These are phyloP conservation scores for Molossus molossus DNA, from an alignment of 2,797 vertebrate species.

Conservation along the genomic window DNA sequence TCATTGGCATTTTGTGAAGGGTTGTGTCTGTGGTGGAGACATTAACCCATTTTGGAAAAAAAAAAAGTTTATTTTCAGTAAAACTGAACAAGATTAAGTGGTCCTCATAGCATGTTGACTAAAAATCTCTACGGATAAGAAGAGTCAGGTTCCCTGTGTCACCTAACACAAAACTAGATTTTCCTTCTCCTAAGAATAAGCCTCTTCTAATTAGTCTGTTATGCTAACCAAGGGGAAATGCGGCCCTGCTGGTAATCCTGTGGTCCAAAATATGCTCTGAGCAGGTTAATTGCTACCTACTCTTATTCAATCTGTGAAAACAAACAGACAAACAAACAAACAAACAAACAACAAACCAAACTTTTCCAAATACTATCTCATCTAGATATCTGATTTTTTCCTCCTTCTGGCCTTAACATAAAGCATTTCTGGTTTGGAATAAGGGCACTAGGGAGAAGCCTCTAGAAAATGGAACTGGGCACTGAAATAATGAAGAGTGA, in stretches of 20 bases:
- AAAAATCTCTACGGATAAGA: constrained; percentile 33
- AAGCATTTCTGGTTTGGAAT: constrained; percentile 14
- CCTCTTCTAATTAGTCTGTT: constrained; percentile 68
- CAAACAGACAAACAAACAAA: too few relatives aligned
- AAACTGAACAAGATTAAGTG: constrained; percentile 52
- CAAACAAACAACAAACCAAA: background rate
- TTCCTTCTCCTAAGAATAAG: constrained; percentile 57
- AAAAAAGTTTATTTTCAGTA: constrained; percentile 5
- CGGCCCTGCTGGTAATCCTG: constrained; percentile 71
- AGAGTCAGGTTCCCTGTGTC: background rate
- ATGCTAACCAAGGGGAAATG: constrained; percentile 67
- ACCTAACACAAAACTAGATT: background rate
- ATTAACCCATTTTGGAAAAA: constrained; percentile 33
- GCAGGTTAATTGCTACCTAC: constrained; percentile 69
- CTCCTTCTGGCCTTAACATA: background rate
- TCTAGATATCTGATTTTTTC: constrained; percentile 48
- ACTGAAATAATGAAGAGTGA: background rate
- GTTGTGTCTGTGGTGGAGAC: constrained; percentile 38
- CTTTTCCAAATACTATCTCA: background rate
- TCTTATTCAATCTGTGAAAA: constrained; percentile 49
- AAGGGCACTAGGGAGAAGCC: background rate
- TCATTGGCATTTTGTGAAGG: constrained; percentile 43
- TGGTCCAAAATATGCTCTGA: constrained; percentile 63
- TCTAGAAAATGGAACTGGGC: constrained; percentile 1
- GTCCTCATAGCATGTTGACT: background rate